A percentile compares a stretch with the other conserved stretches of the same genome.
Evolutionary conservation across 2,113 vertebrate species (phyloP).

Genomic region (Pangasianodon hypophthalmus): DNA sequence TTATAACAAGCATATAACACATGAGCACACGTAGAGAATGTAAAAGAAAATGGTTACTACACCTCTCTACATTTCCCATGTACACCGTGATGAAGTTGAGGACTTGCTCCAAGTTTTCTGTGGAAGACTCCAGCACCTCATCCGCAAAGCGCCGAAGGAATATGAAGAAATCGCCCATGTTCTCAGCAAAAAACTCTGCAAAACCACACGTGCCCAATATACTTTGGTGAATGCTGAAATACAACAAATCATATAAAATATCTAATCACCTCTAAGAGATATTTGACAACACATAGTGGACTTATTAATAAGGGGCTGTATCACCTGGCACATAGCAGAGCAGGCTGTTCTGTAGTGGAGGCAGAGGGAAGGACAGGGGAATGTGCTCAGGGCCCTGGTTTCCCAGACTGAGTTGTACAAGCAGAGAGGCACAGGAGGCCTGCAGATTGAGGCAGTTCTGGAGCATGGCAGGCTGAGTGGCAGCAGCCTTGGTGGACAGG

Average conservation of each 20-base stretch:
- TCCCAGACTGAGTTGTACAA: conserved; percentile 88
- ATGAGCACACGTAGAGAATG: not conserved
- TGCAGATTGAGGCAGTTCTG: conserved; percentile 95
- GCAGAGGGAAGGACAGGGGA: conserved; percentile 86
- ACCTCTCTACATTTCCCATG: conserved; percentile 95
- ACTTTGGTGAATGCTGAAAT: conserved; percentile 5
- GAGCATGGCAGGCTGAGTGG: conserved; percentile 90
- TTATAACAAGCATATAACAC: not conserved
- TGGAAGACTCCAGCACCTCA: conserved; percentile 88
- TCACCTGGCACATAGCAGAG: conserved; percentile 93
- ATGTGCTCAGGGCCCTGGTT: conserved; percentile 82
- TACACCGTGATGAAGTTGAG: conserved; percentile 93
- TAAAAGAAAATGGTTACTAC: conserved; percentile 3
- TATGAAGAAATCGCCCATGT: conserved; percentile 95
- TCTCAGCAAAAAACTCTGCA: conserved; percentile 96
- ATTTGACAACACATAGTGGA: not conserved
- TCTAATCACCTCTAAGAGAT: not conserved
- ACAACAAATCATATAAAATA: not conserved
- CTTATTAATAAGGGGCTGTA: not conserved
- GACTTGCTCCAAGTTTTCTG: conserved; percentile 87
- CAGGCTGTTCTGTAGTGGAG: conserved; percentile 73
- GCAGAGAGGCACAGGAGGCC: conserved; percentile 87
- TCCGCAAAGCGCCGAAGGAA: conserved; percentile 95
- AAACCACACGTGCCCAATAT: not conserved
- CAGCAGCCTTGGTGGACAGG: conserved; percentile 91